phyloP scores from a whole-genome alignment of 2,797 vertebrate genomes.

The Cetoscarus ocellatus region DNA sequence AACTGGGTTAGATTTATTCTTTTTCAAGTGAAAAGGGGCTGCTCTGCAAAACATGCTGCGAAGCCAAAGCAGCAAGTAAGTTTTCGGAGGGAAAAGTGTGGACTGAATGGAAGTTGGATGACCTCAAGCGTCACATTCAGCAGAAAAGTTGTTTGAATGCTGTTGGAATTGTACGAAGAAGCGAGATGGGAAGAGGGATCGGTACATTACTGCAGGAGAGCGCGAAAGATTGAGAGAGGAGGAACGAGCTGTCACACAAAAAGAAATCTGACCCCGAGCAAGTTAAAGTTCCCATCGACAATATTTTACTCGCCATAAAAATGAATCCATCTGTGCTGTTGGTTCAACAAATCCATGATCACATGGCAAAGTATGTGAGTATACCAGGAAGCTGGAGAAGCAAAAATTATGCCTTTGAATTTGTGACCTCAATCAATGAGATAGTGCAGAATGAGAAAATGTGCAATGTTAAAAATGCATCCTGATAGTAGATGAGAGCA shows the following conservation, averaged over 20 bases:
- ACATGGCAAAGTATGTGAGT: slow-evolving; percentile 49
- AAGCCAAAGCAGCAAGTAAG: slow-evolving; percentile 41
- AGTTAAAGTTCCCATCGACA: slow-evolving; percentile 54
- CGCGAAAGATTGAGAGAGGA: slow-evolving; percentile 38
- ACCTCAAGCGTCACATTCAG: no score
- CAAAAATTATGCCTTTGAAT: slow-evolving; percentile 50
- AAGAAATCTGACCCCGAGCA: slow-evolving; percentile 35
- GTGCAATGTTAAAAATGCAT: slow-evolving; percentile 36
- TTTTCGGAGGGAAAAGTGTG: slow-evolving; percentile 34
- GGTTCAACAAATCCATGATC: no score
- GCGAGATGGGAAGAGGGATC: slow-evolving; percentile 32
- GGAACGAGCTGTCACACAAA: slow-evolving; percentile 41
- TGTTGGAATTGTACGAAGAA: slow-evolving; percentile 48
- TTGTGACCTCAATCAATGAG: no score
- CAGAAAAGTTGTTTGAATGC: slow-evolving; percentile 51
- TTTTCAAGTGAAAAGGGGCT: slow-evolving; percentile 36
- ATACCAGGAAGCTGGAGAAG: slow-evolving; percentile 43
- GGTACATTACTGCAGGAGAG: slow-evolving; percentile 30
- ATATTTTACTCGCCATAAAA: slow-evolving; percentile 47
- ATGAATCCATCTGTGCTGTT: slow-evolving; percentile 49
- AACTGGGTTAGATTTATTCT: slow-evolving; percentile 33
- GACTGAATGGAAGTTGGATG: slow-evolving; percentile 49
- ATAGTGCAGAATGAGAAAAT: slow-evolving; percentile 24
- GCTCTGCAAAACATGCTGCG: slow-evolving; percentile 39
- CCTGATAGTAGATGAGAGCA: slow-evolving; percentile 39